Conservation (phyloP, 2,888 invertebrate species). For the Disparrhopalites patrizii region DNA sequence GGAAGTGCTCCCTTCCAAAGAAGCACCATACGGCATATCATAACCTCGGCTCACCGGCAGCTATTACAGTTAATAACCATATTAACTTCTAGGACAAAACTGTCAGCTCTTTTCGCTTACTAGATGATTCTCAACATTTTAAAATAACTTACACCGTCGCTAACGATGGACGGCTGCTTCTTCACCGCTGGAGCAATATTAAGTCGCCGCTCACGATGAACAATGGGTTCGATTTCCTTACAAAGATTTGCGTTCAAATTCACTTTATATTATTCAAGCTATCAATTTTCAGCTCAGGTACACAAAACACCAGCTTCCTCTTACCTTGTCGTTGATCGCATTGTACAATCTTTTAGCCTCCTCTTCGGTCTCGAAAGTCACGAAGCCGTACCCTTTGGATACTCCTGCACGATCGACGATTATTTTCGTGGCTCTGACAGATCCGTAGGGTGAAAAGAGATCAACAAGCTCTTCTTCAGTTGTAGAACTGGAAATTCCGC, state of each 20-base stretch:
- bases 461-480: constrained; percentile 87
- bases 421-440: constrained; percentile 81
- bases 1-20: constrained; percentile 4
- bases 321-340: constrained; percentile 37
- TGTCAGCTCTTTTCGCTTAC: too few species aligned
- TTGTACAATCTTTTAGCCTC: constrained; percentile 61
- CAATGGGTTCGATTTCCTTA: constrained; percentile 44
- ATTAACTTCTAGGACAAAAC: too few species aligned
- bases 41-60: background rate
- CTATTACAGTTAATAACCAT: too few species aligned
- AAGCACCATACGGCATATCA: constrained; percentile 6
- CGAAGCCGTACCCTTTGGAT: constrained; percentile 85
- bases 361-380: constrained; percentile 81
- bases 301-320: background rate
- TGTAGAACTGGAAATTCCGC: constrained; percentile 89
- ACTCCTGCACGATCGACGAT: constrained; percentile 92
- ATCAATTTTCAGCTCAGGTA: background rate
- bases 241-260: background rate
- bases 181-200: constrained; percentile 84
- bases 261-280: too few species aligned
- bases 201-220: constrained; percentile 70
- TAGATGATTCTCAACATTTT: too few species aligned
- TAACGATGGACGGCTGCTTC: constrained; percentile 61
- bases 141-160: constrained; percentile 17
- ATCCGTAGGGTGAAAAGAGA: constrained; percentile 84